These are phyloP conservation scores for Xyrichtys novacula DNA, from an alignment of 2,797 vertebrate species.

Conservation along the genomic window DNA sequence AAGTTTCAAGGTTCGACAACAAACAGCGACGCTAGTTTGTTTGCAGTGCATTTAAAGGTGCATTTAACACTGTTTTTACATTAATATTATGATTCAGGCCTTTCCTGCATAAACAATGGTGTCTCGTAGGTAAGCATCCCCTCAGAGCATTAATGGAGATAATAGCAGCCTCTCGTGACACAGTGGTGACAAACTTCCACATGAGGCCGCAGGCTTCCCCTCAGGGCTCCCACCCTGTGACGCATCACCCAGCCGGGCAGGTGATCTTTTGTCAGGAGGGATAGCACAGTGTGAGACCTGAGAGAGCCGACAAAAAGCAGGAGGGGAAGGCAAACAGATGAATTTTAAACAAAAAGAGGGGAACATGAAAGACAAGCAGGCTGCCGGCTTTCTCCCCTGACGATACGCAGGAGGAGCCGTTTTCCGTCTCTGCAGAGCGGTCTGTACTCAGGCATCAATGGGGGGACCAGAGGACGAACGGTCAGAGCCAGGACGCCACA, in stretches of 20 bases:
- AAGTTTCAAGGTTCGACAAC: too few relatives aligned
- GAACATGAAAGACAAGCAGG: constrained; percentile 48
- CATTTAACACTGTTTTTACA: too few relatives aligned
- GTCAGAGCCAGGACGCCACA: constrained; percentile 48
- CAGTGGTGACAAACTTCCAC: constrained; percentile 40
- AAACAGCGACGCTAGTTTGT: too few relatives aligned
- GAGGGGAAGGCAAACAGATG: constrained; percentile 44
- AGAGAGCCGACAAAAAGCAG: constrained; percentile 10
- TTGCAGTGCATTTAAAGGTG: too few relatives aligned
- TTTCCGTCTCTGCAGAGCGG: constrained; percentile 48
- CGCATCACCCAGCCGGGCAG: constrained; percentile 67
- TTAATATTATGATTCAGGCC: too few relatives aligned
- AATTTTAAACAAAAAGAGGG: constrained; percentile 41
- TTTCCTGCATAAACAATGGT: background rate
- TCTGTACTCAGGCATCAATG: constrained; percentile 55
- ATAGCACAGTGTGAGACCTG: constrained; percentile 14
- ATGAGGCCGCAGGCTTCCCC: constrained; percentile 47
- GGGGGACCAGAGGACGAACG: constrained; percentile 37
- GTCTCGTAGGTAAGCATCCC: constrained; percentile 22
- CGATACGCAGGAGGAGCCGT: constrained; percentile 59
- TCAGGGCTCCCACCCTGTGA: constrained; percentile 56
- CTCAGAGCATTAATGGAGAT: constrained; percentile 23
- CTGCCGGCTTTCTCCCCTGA: constrained; percentile 42
- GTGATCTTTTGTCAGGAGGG: constrained; percentile 74
- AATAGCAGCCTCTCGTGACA: constrained; percentile 36